phyloP scores from a whole-genome alignment of 2,113 vertebrate genomes.

The Oncorhynchus clarkii region DNA sequence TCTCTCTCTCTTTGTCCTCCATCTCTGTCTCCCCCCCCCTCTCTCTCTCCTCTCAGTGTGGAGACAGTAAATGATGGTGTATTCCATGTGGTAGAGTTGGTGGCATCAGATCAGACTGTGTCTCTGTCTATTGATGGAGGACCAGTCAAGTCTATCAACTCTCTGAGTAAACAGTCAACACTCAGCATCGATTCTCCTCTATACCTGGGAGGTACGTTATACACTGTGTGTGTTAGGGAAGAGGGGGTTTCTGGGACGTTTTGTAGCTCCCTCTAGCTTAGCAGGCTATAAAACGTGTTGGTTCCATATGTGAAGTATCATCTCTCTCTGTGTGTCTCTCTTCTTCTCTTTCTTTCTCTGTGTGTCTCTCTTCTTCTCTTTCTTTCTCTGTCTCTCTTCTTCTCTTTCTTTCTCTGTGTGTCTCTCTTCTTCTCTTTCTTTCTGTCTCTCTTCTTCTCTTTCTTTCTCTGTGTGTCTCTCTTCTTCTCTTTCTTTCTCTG shows the following conservation, averaged over 20 bases:
- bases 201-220: conserved; percentile 90
- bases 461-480: too few relatives aligned
- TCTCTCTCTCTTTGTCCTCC: background rate
- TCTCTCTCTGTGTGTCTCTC: too few relatives aligned
- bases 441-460: too few relatives aligned
- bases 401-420: too few relatives aligned
- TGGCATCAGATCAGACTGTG: conserved; percentile 87
- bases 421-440: too few relatives aligned
- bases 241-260: too few relatives aligned
- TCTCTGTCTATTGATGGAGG: conserved; percentile 94
- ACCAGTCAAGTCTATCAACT: conserved; percentile 90
- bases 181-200: conserved; percentile 88
- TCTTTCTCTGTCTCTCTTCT: too few relatives aligned
- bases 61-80: conserved; percentile 97
- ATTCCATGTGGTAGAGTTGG: conserved; percentile 93
- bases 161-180: conserved; percentile 88
- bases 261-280: too few relatives aligned
- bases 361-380: too few relatives aligned
- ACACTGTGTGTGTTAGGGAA: background rate
- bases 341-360: too few relatives aligned
- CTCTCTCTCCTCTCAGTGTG: conserved; percentile 69
- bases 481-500: fast-evolving
- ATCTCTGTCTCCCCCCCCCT: background rate
- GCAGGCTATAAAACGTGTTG: too few relatives aligned
- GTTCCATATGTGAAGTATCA: too few relatives aligned